These are phyloP conservation scores for Danaus chrysippus DNA, from an alignment of 2,888 invertebrate genomes.

Conservation along the genomic window DNA sequence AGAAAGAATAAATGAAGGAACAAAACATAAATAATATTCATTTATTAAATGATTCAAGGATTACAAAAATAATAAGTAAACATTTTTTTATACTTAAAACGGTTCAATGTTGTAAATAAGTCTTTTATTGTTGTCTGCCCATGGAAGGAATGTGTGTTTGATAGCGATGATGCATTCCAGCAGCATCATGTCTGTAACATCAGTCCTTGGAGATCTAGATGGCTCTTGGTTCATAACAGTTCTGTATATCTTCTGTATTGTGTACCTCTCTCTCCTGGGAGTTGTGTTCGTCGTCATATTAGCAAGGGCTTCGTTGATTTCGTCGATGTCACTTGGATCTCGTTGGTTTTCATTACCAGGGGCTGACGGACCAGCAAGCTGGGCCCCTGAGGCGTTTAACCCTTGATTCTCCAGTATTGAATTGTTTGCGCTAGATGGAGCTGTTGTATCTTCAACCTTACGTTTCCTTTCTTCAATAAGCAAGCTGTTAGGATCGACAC, in stretches of 20 bases:
- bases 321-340: no score
- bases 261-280: constrained; percentile 31
- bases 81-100: no score
- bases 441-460: no score
- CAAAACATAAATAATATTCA: no score
- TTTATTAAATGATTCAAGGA: no score
- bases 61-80: no score
- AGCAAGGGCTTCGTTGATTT: constrained; percentile 18
- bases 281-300: constrained; percentile 3
- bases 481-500: constrained; percentile 82
- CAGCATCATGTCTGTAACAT: constrained; percentile 82
- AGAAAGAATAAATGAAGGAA: no score
- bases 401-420: no score
- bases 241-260: constrained; percentile 75
- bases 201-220: constrained; percentile 80
- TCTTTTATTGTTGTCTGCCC: constrained; percentile 59
- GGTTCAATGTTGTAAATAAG: constrained; percentile 47
- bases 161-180: constrained; percentile 79
- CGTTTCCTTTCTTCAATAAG: constrained; percentile 70
- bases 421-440: no score
- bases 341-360: no score
- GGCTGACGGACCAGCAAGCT: constrained; percentile 18
- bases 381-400: constrained; percentile 21
- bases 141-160: constrained; percentile 78
- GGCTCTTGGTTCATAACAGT: constrained; percentile 71